A percentile compares a stretch with the other conserved stretches of the same genome.
Evolutionary conservation across 1,140 invertebrate species (phyloP).

Genomic region (Drosophila malerkotliana): DNA sequence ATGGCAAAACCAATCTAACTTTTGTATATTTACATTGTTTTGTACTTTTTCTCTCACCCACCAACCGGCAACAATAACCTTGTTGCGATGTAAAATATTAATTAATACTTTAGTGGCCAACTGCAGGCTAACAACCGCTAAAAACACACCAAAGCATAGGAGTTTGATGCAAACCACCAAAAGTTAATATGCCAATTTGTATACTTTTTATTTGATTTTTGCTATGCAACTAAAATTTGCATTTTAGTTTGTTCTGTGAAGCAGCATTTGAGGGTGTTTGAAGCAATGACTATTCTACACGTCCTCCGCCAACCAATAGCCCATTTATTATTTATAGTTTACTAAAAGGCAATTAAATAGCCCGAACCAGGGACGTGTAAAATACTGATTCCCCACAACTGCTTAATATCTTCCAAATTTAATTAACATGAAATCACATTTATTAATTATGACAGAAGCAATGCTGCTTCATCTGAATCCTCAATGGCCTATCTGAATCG

Average conservation of each 20-base stretch:
- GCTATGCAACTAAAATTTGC: conserved; percentile 43
- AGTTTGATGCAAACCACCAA: conserved; percentile 74
- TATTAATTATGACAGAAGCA: conserved; percentile 16
- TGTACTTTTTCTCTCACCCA: conserved; percentile 63
- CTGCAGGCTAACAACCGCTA: conserved; percentile 76
- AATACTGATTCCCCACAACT: neutral
- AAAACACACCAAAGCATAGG: conserved; percentile 77
- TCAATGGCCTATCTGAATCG: neutral
- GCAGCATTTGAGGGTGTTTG: conserved; percentile 55
- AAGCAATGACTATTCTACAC: neutral
- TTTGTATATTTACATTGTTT: conserved; percentile 74
- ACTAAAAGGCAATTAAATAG: neutral
- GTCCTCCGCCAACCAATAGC: neutral
- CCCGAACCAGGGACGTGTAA: neutral
- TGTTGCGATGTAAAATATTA: conserved; percentile 41
- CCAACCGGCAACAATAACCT: conserved; percentile 54
- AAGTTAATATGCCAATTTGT: conserved; percentile 82
- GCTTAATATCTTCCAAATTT: conserved; percentile 6
- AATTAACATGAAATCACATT: neutral
- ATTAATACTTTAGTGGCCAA: conserved; percentile 65
- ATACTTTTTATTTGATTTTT: conserved; percentile 23
- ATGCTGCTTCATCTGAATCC: conserved; percentile 61
- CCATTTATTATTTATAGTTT: neutral
- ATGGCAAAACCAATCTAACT: conserved; percentile 70
- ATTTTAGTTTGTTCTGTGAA: conserved; percentile 55